Percentiles rank a stretch among this genome's conserved stretches.
Conservation (phyloP, 2,113 vertebrate genomes). For the Antechinus stuartii region DNA sequence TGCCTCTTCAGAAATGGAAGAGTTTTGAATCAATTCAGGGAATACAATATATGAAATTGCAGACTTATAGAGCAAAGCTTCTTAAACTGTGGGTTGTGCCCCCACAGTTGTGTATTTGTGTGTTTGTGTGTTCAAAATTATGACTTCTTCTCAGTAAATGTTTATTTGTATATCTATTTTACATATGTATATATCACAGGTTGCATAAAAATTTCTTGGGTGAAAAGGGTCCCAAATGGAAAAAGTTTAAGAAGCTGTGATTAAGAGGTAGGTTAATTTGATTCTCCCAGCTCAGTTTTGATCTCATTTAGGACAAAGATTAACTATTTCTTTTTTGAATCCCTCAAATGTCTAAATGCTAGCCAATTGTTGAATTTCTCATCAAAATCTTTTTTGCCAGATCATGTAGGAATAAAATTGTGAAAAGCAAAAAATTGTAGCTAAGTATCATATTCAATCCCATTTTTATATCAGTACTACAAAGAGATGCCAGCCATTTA, state of each 20-base stretch:
- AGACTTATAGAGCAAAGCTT: not conserved
- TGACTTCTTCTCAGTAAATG: too few species aligned
- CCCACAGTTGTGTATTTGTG: too few species aligned
- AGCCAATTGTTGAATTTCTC: conserved; percentile 17
- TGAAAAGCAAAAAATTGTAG: conserved; percentile 29
- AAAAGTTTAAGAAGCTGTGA: too few species aligned
- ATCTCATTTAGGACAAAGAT: not conserved
- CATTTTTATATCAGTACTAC: conserved; percentile 15
- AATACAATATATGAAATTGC: not conserved
- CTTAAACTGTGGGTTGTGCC: too few species aligned
- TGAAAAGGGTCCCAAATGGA: too few species aligned
- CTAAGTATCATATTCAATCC: conserved; percentile 12
- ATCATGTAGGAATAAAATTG: not conserved
- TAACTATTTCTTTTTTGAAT: not conserved
- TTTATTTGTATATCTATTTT: too few species aligned
- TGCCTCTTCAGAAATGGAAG: not conserved
- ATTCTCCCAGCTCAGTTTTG: not conserved
- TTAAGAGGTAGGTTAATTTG: not conserved
- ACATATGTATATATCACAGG: too few species aligned
- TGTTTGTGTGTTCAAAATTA: too few species aligned
- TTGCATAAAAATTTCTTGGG: too few species aligned
- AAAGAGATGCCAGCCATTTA: conserved; percentile 49
- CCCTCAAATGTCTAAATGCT: not conserved
- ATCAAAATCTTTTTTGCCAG: conserved; percentile 32
- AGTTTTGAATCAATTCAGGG: not conserved